Conservation (phyloP, 2,113 vertebrate species). For the Mirza zaza region DNA sequence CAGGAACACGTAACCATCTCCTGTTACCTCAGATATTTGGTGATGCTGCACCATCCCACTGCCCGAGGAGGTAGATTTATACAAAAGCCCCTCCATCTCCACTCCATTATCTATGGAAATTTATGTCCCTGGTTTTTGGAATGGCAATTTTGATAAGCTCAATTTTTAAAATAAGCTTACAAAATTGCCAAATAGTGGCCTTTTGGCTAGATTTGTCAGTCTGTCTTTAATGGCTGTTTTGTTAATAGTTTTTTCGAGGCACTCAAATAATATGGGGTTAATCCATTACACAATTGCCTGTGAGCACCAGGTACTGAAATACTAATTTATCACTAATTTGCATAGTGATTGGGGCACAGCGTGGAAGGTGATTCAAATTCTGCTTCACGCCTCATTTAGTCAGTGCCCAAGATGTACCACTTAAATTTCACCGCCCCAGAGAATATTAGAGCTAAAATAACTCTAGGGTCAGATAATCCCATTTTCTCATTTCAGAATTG, state of each 20-base stretch:
- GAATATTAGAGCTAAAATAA: conserved; percentile 5
- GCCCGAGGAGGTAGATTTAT: neutral
- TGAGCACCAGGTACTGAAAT: neutral
- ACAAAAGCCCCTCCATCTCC: neutral
- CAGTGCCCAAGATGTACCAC: neutral
- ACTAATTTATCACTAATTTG: neutral
- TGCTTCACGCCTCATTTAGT: neutral
- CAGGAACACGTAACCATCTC: neutral
- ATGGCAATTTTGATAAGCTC: neutral
- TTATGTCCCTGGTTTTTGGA: neutral
- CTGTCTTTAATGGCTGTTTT: neutral
- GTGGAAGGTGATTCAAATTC: neutral
- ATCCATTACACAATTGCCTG: neutral
- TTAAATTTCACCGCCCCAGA: neutral
- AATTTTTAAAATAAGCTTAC: neutral
- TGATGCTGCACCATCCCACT: neutral
- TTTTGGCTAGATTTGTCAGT: neutral
- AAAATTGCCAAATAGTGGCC: neutral
- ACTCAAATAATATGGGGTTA: neutral
- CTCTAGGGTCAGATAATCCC: neutral
- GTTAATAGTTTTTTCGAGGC: neutral
- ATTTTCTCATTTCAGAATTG: neutral
- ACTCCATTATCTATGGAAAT: neutral
- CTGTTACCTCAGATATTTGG: neutral
- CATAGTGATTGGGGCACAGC: neutral